Percentiles rank a stretch among this genome's conserved stretches.
phyloP scores from a whole-genome alignment of 2,113 vertebrate species.

The Crotophaga sulcirostris region DNA sequence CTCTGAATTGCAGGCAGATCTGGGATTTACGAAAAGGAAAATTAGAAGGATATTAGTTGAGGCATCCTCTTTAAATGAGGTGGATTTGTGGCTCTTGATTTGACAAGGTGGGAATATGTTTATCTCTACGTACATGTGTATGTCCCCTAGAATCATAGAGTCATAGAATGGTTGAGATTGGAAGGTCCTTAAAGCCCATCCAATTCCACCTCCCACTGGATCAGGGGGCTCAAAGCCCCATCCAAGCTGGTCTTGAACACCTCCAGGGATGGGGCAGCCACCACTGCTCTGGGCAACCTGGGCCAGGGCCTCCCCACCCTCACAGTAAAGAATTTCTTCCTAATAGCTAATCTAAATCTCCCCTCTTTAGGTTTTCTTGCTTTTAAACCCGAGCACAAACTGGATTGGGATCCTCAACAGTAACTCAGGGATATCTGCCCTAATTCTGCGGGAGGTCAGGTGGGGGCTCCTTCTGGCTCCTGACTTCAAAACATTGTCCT shows the following conservation, averaged over 20 bases:
- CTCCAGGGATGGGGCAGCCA: too few species aligned
- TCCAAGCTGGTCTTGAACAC: too few species aligned
- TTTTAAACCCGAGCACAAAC: not conserved
- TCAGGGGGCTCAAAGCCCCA: too few species aligned
- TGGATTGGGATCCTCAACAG: not conserved
- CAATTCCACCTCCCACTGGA: too few species aligned
- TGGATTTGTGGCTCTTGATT: not conserved
- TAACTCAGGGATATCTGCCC: not conserved
- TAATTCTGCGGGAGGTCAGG: not conserved
- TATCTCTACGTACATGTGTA: accelerated
- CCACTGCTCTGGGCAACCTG: too few species aligned
- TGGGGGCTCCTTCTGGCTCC: not conserved
- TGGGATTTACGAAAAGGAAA: not conserved
- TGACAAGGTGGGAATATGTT: not conserved
- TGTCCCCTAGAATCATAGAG: not conserved
- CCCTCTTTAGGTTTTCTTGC: too few species aligned
- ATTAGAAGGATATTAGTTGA: not conserved
- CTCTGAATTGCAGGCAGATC: not conserved
- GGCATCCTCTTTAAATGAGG: not conserved
- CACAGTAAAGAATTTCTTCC: too few species aligned
- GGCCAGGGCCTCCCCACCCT: too few species aligned
- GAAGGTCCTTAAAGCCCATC: too few species aligned
- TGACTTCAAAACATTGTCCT: not conserved
- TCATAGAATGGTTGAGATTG: too few species aligned
- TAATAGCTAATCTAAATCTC: too few species aligned